Evolutionary conservation across 2,113 vertebrate species (phyloP), one percentile per base, ranked within the genome.

Genomic region (Dromas ardeola): DNA sequence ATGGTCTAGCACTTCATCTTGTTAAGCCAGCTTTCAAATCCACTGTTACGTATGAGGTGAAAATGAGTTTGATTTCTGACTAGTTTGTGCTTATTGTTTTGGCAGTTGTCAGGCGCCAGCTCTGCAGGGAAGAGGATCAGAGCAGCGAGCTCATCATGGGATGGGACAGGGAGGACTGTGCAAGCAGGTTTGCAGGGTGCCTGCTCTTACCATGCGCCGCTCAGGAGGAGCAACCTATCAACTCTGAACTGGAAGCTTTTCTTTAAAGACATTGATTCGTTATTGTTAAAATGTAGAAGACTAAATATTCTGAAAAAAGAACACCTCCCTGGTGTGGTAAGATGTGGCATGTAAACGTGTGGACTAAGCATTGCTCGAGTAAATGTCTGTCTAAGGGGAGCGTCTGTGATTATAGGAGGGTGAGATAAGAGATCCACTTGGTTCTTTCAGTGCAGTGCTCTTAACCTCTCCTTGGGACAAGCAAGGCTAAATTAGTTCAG

Each of bases 61-160:
- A 45, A 56, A 22, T 15, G 20, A 9, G 13, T 9, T 13, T 62
- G 72, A 18, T 65, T 50, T 58, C 9, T 8, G 22, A 10, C 13
- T 49, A 0, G 74, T 42, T 19, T 38, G 27, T 85, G 32, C 83
- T 88, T 90, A 16, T 66, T 73, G 58, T 4, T 38, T 34, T 66
- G 76, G 49, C 66, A 36, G 34, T 23, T 59, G 73, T 56, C n/a
- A 47, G 40, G 67, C 56, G 47, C 34, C 49, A 20, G 53, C 84
- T 89, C 77, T 5, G 22, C 49, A n/a, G 79, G 90, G 36, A 49
- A 25, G 49, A 38, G 40, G 59, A 56, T 87, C 49, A 32, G 62
- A 63, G 1, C 4, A 10, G 55, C 0, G 9, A 76, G 62, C 55
- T 77, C 59, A 23, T 3, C 1, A 3, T 1, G 3, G 90, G n/a